Evolutionary conservation across 2,888 invertebrate genomes (phyloP).

Genomic region (Pandemis corylana): DNA sequence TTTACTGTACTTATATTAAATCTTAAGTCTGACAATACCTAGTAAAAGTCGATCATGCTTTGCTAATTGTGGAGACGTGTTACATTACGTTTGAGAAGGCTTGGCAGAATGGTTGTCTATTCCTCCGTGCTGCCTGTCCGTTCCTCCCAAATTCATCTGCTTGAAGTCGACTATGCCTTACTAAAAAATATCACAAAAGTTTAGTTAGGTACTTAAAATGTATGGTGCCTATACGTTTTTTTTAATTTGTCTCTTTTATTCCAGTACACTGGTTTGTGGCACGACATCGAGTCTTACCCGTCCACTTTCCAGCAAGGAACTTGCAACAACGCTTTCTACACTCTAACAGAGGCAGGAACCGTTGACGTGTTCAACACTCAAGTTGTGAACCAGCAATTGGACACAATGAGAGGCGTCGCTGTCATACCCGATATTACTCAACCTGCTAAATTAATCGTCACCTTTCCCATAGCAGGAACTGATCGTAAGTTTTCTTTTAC

Average conservation of each 20-base stretch:
- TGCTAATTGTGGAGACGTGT: no score
- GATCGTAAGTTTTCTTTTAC: slow-evolving; percentile 10
- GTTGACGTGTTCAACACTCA: slow-evolving; percentile 40
- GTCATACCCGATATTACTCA: slow-evolving; percentile 53
- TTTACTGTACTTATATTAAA: no score
- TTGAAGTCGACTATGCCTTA: no score
- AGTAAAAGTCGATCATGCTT: no score
- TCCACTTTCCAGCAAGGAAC: slow-evolving; percentile 26
- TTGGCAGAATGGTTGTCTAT: no score
- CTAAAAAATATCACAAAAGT: no score
- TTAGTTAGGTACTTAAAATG: no score
- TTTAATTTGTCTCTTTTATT: slow-evolving; percentile 2
- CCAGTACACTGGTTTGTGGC: slow-evolving; percentile 43
- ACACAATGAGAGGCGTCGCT: slow-evolving; percentile 74
- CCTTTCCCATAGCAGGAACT: slow-evolving; percentile 66
- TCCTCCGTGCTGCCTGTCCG: no score
- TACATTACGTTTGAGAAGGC: no score
- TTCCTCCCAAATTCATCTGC: no score
- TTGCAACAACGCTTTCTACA: slow-evolving; percentile 40
- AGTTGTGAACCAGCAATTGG: slow-evolving; percentile 65
- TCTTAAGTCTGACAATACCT: no score
- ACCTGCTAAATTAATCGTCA: slow-evolving; percentile 75
- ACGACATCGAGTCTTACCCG: slow-evolving; percentile 42
- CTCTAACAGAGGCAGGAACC: background rate
- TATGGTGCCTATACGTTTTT: background rate